Evolutionary conservation across 1,140 invertebrate species (phyloP).

Genomic region (Bilobella aurantiaca): DNA sequence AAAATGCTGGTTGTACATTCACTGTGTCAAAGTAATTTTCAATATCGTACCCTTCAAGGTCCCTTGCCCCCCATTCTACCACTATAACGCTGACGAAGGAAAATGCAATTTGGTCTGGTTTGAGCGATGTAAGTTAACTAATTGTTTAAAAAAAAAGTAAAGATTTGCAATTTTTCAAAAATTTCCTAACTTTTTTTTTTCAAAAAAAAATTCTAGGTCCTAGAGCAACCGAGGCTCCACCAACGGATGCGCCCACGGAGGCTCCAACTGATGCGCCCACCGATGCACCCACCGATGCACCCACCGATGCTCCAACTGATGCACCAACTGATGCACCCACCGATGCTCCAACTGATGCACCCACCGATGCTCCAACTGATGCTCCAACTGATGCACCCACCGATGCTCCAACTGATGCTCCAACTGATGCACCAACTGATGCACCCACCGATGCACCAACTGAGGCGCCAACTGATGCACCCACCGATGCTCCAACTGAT

Average conservation of each 20-base stretch:
- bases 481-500: not conserved
- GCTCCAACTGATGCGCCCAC: conserved; percentile 6
- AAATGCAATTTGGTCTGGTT: no score
- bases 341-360: conserved; percentile 10
- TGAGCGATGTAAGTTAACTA: no score
- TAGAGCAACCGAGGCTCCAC: no score
- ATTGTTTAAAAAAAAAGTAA: no score
- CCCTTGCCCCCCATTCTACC: no score
- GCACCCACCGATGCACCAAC: conserved; percentile 14
- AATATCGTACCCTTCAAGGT: no score
- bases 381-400: conserved; percentile 13
- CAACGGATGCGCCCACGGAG: not conserved
- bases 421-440: conserved; percentile 5
- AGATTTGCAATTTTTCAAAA: no score
- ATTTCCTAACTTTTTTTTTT: no score
- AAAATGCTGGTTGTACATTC: no score
- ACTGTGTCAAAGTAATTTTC: no score
- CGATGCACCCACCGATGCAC: conserved; percentile 3
- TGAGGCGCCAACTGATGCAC: conserved; percentile 3
- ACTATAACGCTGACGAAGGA: no score
- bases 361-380: conserved; percentile 7
- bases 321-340: conserved; percentile 13
- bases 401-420: conserved; percentile 7
- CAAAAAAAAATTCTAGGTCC: no score
- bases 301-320: conserved; percentile 6